Base-by-base conservation (phyloP, 2,797 vertebrate species). In the Halcyon smyrnensis region DNA sequence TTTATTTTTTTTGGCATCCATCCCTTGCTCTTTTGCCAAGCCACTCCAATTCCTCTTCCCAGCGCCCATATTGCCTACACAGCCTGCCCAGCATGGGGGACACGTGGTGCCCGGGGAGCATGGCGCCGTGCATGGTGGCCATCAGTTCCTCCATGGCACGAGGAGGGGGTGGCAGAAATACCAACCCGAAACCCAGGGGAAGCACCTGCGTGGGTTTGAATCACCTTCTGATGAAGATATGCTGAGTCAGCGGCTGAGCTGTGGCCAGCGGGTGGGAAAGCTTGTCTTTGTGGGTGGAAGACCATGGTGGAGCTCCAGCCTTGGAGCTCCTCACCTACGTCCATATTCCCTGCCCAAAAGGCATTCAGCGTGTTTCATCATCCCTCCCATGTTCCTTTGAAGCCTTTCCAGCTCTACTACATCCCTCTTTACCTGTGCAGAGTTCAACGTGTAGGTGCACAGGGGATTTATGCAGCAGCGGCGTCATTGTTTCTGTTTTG, bases 51-150 rank as follows among this genome's bases (percentile, higher is more conserved):
- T 96, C 96, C 97, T 94, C 88, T 96, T 95, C 80, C 65, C 57
- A 15, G 94, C 39, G 45, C 97, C 97, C 96, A 97, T 76, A 32
- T 97, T 96, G 90, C 96, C 91, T 85, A 93, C 96, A 93, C 93
- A 93, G 71, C 83, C 89, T 87, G 94, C 96, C 70, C 74, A 9
- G 68, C 4, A 2, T 0, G 5, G 83, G 82, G 63, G 46, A 64
- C 67, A 36, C 0, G 0, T 5, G 1, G 75, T 0, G 0, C 60
- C 86, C 23, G 0, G 4, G 15, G 77, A 81, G 65, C 51, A 41
- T 25, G 11, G 75, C 36, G 80, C 90, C 15, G 5, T 64, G 43
- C 1, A 1, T 34, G 63, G 75, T 87, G 82, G 37, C 73, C 90
- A 64, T 69, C 25, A 13, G 56, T 69, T 77, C 82, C 79, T 80